Evolutionary conservation across 2,113 vertebrate genomes (phyloP).

Genomic region (Rhynchomys soricoides): DNA sequence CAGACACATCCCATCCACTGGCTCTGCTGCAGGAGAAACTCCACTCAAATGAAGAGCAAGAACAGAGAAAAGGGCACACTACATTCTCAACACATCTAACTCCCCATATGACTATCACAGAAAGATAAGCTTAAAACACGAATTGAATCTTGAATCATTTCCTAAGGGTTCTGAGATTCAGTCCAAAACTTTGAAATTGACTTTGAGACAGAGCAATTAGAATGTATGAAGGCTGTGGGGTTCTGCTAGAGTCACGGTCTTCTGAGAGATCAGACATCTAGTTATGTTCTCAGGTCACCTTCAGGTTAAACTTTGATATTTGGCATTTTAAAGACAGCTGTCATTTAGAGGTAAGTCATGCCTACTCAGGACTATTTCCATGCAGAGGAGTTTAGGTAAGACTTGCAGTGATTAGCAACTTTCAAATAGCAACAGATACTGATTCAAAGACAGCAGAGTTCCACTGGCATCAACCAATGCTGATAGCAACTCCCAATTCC

Average conservation of each 20-base stretch:
- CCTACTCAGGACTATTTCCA: rapidly evolving
- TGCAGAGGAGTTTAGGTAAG: rapidly evolving
- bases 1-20: rapidly evolving
- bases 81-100: rapidly evolving
- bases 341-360: rapidly evolving
- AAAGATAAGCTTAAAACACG: neutral
- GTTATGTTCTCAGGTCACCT: neutral
- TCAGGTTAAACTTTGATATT: neutral
- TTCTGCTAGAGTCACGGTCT: neutral
- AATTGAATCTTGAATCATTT: neutral
- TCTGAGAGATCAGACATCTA: no score
- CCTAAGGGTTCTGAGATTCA: neutral
- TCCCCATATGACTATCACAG: rapidly evolving
- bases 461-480: neutral
- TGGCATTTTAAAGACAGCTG: neutral
- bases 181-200: neutral
- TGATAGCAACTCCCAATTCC: neutral
- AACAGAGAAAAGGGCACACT: neutral
- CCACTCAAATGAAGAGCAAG: neutral
- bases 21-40: neutral
- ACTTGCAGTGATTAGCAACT: no score
- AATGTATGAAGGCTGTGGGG: neutral
- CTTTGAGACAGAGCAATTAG: neutral
- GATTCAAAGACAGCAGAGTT: neutral
- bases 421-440: neutral